phyloP scores from a whole-genome alignment of 2,888 invertebrate genomes.

The Phortica magna region DNA sequence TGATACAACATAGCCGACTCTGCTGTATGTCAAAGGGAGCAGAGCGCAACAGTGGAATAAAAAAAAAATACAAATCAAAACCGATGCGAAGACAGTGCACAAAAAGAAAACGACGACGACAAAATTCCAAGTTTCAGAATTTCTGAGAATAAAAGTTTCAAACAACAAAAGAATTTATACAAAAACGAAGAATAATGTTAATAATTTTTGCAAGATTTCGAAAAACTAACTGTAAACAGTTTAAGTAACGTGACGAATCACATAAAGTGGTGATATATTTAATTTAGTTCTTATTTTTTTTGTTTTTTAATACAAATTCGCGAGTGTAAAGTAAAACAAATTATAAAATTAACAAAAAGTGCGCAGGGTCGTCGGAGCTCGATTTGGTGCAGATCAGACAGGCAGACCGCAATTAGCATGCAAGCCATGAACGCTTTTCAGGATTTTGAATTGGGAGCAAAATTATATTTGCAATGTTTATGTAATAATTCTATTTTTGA shows the following conservation, averaged over 20 bases:
- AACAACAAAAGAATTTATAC: conserved; percentile 36
- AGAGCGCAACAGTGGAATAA: conserved; percentile 52
- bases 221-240: not conserved
- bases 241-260: not conserved
- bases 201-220: conserved; percentile 1
- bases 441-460: conserved; percentile 74
- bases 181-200: conserved; percentile 13
- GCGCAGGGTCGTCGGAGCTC: not conserved
- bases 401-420: conserved; percentile 25
- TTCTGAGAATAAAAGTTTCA: conserved; percentile 40
- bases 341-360: not conserved
- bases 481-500: conserved; percentile 60
- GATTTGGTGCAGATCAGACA: not conserved
- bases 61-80: conserved; percentile 44
- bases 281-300: not conserved
- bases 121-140: conserved; percentile 44
- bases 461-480: conserved; percentile 77
- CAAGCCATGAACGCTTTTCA: conserved; percentile 69
- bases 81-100: conserved; percentile 65
- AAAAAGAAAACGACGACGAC: conserved; percentile 68
- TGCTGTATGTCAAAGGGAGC: conserved; percentile 62
- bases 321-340: conserved; percentile 16
- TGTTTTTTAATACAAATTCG: conserved; percentile 12
- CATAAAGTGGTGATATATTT: not conserved
- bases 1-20: conserved; percentile 1